phyloP scores from a whole-genome alignment of 2,797 vertebrate species.

The Sciurus vulgaris region DNA sequence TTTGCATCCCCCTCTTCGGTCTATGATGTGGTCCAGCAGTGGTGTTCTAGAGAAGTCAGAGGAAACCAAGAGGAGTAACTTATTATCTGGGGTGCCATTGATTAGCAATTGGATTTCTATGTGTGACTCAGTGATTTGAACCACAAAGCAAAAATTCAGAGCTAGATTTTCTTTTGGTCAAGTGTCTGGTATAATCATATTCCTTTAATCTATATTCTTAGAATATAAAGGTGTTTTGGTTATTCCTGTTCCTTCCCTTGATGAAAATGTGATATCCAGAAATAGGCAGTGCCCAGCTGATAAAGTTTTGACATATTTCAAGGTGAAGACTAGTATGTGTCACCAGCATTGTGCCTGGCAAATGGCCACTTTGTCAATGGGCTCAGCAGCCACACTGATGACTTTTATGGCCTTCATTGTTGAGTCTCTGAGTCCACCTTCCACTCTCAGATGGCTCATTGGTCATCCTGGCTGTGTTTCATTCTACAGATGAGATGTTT shows the following conservation, averaged over 20 bases:
- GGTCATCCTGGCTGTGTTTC: background rate
- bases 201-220: too few species aligned
- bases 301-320: background rate
- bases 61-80: background rate
- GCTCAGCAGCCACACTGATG: background rate
- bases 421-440: background rate
- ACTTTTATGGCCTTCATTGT: background rate
- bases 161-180: background rate
- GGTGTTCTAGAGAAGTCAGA: constrained; percentile 3
- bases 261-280: background rate
- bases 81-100: background rate
- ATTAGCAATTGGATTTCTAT: background rate
- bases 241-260: background rate
- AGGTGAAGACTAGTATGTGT: background rate
- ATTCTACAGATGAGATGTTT: background rate
- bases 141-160: constrained; percentile 25
- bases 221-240: background rate
- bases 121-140: background rate
- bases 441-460: accelerated
- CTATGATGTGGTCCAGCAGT: background rate
- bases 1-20: background rate
- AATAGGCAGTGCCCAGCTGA: background rate
- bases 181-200: background rate
- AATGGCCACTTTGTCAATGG: accelerated
- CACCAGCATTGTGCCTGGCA: background rate